Base-by-base conservation (phyloP, 2,888 invertebrate species). In the Osmoderma eremita region DNA sequence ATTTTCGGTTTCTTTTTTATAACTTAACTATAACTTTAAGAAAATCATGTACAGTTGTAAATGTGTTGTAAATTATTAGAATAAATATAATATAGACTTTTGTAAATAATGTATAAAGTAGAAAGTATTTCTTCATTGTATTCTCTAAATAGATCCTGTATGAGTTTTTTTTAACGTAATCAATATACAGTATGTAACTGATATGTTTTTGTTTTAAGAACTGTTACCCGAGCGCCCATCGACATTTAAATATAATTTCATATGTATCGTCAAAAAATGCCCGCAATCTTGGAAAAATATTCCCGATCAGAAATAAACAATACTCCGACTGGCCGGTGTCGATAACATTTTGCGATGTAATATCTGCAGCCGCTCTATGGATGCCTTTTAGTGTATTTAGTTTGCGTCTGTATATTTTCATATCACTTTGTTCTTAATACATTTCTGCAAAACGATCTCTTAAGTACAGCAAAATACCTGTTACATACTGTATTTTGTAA, bases 21-120 rank as follows among this genome's bases (percentile, higher is more conserved):
- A 51, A 22, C 13, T 42, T 42, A 8, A 15, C 8, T 22, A 39
- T 22, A 24, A 51, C 17, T 12, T 62, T 49, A 15, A 49, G 30
- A 24, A 15, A 63, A 63, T 39, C 39, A 50, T 48, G 63, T 63
- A 63, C 63, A 63, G 50, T 63, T 63, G 63, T 63, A 63, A 30
- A 30, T 30, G 30, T 63, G 50, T 63, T 63, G 50, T 63, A 63
- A 63, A 63, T 30, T 63, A 50, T 38, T 41, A 56, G 22, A 41
- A 18, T 48, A 48, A 48, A 41, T 41, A 15, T 41, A n/a, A 22
- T 30, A 30, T 53, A 53, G 30, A 20, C 10, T 38, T 39, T 39
- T 63, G 63, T 63, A 63, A 63, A 63, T 63, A 63, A 39, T 63
- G 63, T 63, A 63, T 39, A 63, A 39, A 50, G 38, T 50, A 22